These are phyloP conservation scores for Elysia chlorotica DNA, from an alignment of 1,140 invertebrate genomes.

Conservation along the genomic window DNA sequence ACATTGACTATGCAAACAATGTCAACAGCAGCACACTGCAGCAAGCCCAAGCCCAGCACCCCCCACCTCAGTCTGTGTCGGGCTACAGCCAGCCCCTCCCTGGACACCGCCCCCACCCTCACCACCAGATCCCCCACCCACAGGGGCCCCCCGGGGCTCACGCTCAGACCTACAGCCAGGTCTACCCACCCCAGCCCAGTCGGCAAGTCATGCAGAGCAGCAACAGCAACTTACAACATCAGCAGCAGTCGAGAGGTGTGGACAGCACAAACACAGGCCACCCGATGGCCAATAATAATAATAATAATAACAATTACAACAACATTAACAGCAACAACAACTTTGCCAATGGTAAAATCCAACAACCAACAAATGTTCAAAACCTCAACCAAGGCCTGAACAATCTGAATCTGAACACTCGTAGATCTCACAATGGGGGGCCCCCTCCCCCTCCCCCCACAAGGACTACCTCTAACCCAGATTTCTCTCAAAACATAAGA, in stretches of 20 bases:
- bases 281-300: too few relatives aligned
- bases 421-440: background rate
- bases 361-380: too few relatives aligned
- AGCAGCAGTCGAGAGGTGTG: background rate
- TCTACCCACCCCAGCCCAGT: background rate
- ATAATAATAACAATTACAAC: constrained; percentile 16
- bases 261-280: too few relatives aligned
- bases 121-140: constrained; percentile 8
- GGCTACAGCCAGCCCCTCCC: constrained; percentile 17
- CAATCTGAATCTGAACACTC: background rate
- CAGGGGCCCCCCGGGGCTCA: background rate
- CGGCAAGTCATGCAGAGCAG: background rate
- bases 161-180: background rate
- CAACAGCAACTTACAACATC: background rate
- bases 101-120: constrained; percentile 12
- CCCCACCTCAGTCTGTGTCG: background rate
- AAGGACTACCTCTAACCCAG: background rate
- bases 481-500: background rate
- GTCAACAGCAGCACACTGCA: too few relatives aligned
- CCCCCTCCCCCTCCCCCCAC: background rate
- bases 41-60: too few relatives aligned
- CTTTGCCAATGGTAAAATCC: too few relatives aligned
- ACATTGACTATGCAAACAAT: too few relatives aligned
- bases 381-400: background rate
- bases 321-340: background rate